Conservation (phyloP, 2,888 invertebrate species). For the Macropis europaea region DNA sequence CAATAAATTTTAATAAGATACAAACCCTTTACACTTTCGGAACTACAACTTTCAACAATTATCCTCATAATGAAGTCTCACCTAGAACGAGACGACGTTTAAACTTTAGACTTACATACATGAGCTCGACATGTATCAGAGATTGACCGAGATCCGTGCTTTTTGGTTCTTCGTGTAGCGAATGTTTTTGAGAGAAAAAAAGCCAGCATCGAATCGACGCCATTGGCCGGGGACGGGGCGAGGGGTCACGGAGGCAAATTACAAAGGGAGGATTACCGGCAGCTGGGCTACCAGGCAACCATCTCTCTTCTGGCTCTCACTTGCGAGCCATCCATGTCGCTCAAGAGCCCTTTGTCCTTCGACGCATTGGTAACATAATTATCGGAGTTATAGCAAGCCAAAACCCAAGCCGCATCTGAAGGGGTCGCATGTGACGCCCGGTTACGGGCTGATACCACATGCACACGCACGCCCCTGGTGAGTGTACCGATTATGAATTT, state of each 20-base stretch:
- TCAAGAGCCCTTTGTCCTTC: slow-evolving; percentile 78
- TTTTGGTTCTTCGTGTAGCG: neutral
- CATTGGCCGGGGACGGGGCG: slow-evolving; percentile 67
- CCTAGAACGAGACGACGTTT: too few relatives aligned
- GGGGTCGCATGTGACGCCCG: slow-evolving; percentile 69
- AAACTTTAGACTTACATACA: too few relatives aligned
- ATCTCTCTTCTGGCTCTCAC: slow-evolving; percentile 65
- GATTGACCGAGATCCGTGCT: neutral
- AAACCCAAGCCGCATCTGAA: slow-evolving; percentile 70
- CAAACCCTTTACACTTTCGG: too few relatives aligned
- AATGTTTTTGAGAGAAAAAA: slow-evolving; percentile 1
- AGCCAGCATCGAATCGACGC: slow-evolving; percentile 61
- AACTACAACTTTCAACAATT: too few relatives aligned
- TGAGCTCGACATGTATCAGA: neutral
- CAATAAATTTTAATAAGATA: too few relatives aligned
- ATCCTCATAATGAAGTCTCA: too few relatives aligned
- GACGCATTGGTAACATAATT: slow-evolving; percentile 80
- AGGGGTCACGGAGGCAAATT: slow-evolving; percentile 78
- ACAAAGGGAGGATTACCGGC: slow-evolving; percentile 80
- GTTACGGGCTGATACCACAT: slow-evolving; percentile 50
- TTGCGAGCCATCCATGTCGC: slow-evolving; percentile 70
- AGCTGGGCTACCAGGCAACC: slow-evolving; percentile 78
- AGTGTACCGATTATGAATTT: neutral
- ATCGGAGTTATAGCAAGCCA: slow-evolving; percentile 80
- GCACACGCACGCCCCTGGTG: slow-evolving; percentile 30